Percentiles rank a stretch among this genome's conserved stretches.
These are phyloP conservation scores for Aphis gossypii DNA, from an alignment of 1,140 invertebrate species.

Conservation along the genomic window DNA sequence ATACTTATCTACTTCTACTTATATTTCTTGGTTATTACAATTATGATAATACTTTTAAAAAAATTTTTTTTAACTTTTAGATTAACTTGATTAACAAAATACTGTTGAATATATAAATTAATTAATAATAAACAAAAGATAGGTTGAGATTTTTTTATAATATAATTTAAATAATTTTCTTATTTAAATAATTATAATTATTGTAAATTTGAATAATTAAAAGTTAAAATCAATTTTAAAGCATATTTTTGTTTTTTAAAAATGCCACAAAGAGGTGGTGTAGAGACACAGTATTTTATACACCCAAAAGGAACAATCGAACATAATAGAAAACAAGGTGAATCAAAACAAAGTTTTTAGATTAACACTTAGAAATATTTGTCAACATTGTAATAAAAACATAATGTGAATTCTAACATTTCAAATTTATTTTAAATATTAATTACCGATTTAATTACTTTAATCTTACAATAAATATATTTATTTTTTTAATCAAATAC, in stretches of 20 bases:
- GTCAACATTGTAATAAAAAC: not conserved
- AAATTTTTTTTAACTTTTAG: too few relatives aligned
- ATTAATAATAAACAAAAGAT: not conserved
- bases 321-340: too few relatives aligned
- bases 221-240: not conserved
- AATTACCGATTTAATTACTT: not conserved
- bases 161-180: not conserved
- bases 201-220: not conserved
- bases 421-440: not conserved
- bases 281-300: too few relatives aligned
- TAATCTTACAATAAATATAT: not conserved
- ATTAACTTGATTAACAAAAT: not conserved
- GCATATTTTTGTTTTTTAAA: too few relatives aligned
- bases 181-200: not conserved
- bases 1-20: too few relatives aligned
- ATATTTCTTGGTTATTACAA: too few relatives aligned
- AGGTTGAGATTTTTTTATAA: not conserved
- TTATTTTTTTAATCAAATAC: not conserved
- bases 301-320: too few relatives aligned
- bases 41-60: too few relatives aligned
- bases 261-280: too few relatives aligned
- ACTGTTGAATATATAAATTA: not conserved
- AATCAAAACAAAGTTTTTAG: too few relatives aligned
- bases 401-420: not conserved
- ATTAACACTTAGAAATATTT: not conserved